Evolutionary conservation across 2,113 vertebrate species (phyloP).

Genomic region (Toxotes chatareus): DNA sequence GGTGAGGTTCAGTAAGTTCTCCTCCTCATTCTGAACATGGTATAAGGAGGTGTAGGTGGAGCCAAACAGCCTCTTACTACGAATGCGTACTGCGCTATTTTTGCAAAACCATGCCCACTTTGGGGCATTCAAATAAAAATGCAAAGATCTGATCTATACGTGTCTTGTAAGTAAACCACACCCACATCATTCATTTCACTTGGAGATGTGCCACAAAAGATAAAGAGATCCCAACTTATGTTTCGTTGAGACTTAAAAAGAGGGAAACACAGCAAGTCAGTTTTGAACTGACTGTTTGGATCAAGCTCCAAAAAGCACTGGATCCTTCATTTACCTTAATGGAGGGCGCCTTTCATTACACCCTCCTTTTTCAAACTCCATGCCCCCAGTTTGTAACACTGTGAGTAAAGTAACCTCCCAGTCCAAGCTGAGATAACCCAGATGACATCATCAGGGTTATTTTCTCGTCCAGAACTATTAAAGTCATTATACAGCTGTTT

Average conservation of each 20-base stretch:
- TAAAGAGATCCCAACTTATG: not conserved
- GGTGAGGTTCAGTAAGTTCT: not conserved
- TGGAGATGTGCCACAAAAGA: not conserved
- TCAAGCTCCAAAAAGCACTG: not conserved
- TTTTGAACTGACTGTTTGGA: not conserved
- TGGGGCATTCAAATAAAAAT: not conserved
- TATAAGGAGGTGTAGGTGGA: not conserved
- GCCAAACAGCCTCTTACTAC: no score
- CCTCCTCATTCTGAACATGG: not conserved
- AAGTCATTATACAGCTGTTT: not conserved
- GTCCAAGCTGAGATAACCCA: not conserved
- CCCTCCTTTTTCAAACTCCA: not conserved
- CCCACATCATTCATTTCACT: not conserved
- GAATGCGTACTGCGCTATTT: not conserved
- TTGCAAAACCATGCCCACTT: not conserved
- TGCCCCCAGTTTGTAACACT: not conserved
- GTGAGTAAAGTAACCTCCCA: not conserved
- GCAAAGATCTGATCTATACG: not conserved
- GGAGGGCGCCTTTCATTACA: not conserved
- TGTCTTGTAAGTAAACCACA: not conserved
- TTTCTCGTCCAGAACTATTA: not conserved
- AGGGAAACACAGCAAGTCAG: not conserved
- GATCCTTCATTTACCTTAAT: conserved; percentile 16
- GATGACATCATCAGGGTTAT: not conserved
- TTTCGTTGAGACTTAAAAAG: not conserved